Percentiles rank a stretch among this genome's conserved stretches.
Evolutionary conservation across 2,888 invertebrate species (phyloP).

Genomic region (Lasiommata megera): DNA sequence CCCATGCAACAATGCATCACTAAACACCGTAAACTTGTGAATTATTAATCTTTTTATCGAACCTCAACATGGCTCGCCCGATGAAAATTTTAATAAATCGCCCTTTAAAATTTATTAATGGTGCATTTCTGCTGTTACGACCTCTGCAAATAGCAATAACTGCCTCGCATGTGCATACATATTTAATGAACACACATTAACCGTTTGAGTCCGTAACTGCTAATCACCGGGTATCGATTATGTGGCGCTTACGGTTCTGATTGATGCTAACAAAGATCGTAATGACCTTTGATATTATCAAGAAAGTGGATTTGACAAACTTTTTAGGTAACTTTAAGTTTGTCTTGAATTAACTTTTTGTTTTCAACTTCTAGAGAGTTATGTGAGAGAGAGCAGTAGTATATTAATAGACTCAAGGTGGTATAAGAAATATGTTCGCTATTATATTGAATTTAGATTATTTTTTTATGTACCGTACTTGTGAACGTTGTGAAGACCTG

Average conservation of each 20-base stretch:
- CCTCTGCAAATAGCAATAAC: conserved; percentile 19
- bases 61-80: conserved; percentile 59
- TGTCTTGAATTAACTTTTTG: too few species aligned
- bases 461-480: too few species aligned
- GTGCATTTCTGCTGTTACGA: conserved; percentile 26
- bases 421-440: too few species aligned
- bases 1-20: conserved; percentile 69
- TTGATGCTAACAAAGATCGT: too few species aligned
- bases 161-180: conserved; percentile 21
- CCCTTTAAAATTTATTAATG: conserved; percentile 59
- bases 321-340: too few species aligned
- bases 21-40: conserved; percentile 80
- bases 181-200: conserved; percentile 12
- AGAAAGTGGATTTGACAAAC: too few species aligned
- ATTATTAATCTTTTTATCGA: conserved; percentile 78
- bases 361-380: too few species aligned
- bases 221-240: background rate
- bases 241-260: background rate
- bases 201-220: conserved; percentile 16
- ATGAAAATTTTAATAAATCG: conserved; percentile 77
- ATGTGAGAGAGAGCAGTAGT: too few species aligned
- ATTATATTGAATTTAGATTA: too few species aligned
- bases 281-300: too few species aligned
- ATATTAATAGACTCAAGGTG: too few species aligned
- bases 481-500: too few species aligned